These are phyloP conservation scores for Ichneumon xanthorius DNA, from an alignment of 2,888 invertebrate species.

Conservation along the genomic window DNA sequence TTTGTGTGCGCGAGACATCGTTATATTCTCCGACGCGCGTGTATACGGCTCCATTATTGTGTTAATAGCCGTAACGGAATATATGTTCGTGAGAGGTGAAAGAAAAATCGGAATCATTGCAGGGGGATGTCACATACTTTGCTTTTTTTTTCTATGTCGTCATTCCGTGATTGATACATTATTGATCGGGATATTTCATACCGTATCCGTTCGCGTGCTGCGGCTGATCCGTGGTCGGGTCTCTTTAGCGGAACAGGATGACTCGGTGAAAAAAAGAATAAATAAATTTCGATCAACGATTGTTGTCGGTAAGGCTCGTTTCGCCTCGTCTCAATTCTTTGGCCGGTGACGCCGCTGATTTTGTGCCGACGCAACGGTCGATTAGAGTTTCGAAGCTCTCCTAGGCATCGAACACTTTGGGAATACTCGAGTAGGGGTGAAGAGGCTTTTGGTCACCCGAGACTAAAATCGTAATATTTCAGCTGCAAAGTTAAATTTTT, in stretches of 20 bases:
- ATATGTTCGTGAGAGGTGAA: neutral
- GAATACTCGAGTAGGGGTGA: neutral
- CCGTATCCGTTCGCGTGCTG: neutral
- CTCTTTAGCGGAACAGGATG: slow-evolving; percentile 44
- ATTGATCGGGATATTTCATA: slow-evolving; percentile 45
- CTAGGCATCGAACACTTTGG: neutral
- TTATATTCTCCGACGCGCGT: slow-evolving; percentile 5
- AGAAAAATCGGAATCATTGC: slow-evolving; percentile 5
- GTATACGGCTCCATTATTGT: neutral
- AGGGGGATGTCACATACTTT: slow-evolving; percentile 25
- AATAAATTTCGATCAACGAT: slow-evolving; percentile 7
- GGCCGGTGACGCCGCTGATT: slow-evolving; percentile 51
- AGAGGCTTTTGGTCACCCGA: neutral
- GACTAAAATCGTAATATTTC: too few species aligned
- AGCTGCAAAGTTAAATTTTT: too few species aligned
- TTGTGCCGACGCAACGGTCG: neutral
- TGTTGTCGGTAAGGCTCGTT: slow-evolving; percentile 42
- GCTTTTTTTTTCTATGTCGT: slow-evolving; percentile 3
- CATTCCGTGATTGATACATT: slow-evolving; percentile 57
- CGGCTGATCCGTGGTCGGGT: slow-evolving; percentile 42
- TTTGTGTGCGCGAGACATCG: slow-evolving; percentile 5
- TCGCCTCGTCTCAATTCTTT: slow-evolving; percentile 25
- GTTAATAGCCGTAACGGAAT: slow-evolving; percentile 36
- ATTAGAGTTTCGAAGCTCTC: neutral
- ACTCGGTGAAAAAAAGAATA: slow-evolving; percentile 24